A percentile compares a stretch with the other conserved stretches of the same genome.
Evolutionary conservation across 2,888 invertebrate species (phyloP).

Genomic region (Orthonevra nobilis): DNA sequence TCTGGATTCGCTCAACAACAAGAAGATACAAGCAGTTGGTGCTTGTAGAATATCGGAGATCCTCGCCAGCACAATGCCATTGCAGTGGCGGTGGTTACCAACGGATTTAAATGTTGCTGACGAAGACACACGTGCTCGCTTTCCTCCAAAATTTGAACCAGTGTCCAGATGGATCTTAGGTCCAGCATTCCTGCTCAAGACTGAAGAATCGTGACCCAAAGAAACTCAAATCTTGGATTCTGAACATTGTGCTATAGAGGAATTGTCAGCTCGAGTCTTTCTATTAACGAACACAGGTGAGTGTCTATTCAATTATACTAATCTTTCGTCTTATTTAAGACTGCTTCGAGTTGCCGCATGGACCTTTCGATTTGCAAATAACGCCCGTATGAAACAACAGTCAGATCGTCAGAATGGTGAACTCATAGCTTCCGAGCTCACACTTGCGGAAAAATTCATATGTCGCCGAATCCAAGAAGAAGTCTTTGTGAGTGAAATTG

Average conservation of each 20-base stretch:
- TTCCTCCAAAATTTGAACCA: constrained; percentile 25
- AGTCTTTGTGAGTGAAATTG: too few species aligned
- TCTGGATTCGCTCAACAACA: constrained; percentile 54
- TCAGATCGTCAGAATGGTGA: too few species aligned
- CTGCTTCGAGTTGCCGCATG: constrained; percentile 28
- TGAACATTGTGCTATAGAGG: too few species aligned
- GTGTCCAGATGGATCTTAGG: constrained; percentile 45
- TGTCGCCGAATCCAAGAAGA: too few species aligned
- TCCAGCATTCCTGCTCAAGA: constrained; percentile 26
- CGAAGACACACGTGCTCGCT: constrained; percentile 61
- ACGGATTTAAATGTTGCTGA: constrained; percentile 71
- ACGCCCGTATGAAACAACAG: too few species aligned
- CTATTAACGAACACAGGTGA: neutral
- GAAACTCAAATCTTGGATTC: neutral
- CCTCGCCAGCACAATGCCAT: constrained; percentile 27
- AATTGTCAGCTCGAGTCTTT: constrained; percentile 11
- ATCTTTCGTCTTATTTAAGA: constrained; percentile 40
- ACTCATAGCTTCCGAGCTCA: too few species aligned
- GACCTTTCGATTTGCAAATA: neutral
- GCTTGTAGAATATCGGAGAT: constrained; percentile 71
- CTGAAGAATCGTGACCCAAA: constrained; percentile 36
- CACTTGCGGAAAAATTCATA: too few species aligned
- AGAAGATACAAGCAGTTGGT: constrained; percentile 70
- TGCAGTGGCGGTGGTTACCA: constrained; percentile 72
- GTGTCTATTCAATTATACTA: constrained; percentile 15